Evolutionary conservation across 2,888 invertebrate species (phyloP).

Genomic region (Tubulanus polymorphus): DNA sequence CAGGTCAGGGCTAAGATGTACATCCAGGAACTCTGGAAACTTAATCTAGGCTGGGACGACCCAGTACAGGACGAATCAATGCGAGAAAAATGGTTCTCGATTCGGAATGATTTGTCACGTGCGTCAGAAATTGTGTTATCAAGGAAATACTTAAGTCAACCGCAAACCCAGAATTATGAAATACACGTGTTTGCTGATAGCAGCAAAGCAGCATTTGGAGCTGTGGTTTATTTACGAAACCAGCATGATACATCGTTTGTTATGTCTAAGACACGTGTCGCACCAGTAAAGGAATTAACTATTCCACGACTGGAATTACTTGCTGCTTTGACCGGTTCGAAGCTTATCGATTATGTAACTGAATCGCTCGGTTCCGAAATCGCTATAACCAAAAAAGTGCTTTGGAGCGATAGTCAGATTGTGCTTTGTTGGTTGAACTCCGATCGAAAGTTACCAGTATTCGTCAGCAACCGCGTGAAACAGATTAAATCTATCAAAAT

Average conservation of each 20-base stretch:
- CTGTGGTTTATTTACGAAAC: background rate
- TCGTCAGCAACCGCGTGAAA: background rate
- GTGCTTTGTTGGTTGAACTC: background rate
- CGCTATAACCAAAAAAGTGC: background rate
- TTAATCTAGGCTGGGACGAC: background rate
- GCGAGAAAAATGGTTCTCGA: background rate
- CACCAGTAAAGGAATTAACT: background rate
- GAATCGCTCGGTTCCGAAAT: background rate
- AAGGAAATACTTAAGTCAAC: background rate
- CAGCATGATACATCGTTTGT: background rate
- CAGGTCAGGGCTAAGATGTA: background rate
- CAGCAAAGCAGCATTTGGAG: background rate
- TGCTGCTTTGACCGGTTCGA: background rate
- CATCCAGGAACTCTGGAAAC: background rate
- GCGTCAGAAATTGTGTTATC: background rate
- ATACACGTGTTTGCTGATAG: background rate
- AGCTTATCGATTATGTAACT: background rate
- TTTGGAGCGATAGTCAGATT: constrained; percentile 3
- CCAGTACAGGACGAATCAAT: background rate
- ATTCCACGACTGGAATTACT: background rate
- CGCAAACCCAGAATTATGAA: background rate
- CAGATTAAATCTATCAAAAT: background rate
- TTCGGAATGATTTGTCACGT: background rate
- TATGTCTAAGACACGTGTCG: background rate
- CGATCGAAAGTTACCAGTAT: background rate